Evolutionary conservation across 2,797 vertebrate species (phyloP).

Genomic region (Myotis findleyi): DNA sequence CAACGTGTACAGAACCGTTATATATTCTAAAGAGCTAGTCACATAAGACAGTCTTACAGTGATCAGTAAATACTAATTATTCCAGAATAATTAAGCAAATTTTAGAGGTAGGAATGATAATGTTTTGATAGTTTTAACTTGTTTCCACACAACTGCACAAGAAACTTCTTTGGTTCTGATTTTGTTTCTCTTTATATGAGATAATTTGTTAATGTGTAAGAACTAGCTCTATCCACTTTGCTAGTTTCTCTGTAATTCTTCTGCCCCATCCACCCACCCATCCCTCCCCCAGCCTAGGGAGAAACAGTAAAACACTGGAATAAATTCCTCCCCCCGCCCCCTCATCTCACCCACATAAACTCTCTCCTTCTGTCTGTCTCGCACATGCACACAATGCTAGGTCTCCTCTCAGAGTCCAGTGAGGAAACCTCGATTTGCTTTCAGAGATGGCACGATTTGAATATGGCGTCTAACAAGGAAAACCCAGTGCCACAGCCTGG

Average conservation of each 20-base stretch:
- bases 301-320: fast-evolving
- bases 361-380: fast-evolving
- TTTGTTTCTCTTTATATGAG: background rate
- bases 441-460: background rate
- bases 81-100: background rate
- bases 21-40: background rate
- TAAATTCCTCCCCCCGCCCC: too few species aligned
- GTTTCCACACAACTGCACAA: background rate
- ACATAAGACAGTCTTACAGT: background rate
- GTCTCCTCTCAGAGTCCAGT: background rate
- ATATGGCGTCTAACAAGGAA: background rate
- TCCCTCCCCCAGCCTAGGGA: background rate
- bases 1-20: fast-evolving
- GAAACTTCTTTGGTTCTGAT: background rate
- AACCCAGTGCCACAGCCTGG: background rate
- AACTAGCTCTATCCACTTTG: background rate
- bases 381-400: background rate
- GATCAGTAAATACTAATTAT: background rate
- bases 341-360: fast-evolving
- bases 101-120: background rate
- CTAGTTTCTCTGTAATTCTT: background rate
- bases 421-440: background rate
- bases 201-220: background rate
- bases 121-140: background rate
- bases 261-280: background rate